Evolutionary conservation across 1,140 invertebrate genomes (phyloP), one percentile per base, ranked within the genome.

Genomic region (Bemisia tabaci): DNA sequence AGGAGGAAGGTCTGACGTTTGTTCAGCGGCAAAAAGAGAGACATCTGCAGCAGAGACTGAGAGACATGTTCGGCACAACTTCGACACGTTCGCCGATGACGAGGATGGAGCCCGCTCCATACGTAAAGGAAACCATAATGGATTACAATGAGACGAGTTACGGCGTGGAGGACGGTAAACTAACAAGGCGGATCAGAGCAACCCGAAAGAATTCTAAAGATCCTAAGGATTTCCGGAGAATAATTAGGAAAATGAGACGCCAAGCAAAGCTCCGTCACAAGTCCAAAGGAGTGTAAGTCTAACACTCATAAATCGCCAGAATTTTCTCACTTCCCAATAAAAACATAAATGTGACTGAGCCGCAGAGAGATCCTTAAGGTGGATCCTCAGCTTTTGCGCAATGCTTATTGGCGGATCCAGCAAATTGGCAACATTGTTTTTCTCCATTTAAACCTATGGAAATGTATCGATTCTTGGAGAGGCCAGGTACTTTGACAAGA

Each of bases 1-100:
- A 91, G 77, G 88, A 90, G 72, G 88, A 91, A 77, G 88, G 88
- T 24, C 77, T 91, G 1, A 84, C 85, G 25, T 87, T 88, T 72
- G 66, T 73, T 11, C 70, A 69, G 12, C 71, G 65, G 65, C 70
- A 68, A 26, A 66, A 67, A 66, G 27, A 27, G 48, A 5, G 33
- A 17, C 33, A 48, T 48, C 26, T 12, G 48, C 60, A 27, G 25
- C 65, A 59, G 60, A 65, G 25, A 69, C 33, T 23, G 26, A 59
- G 25, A 64, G 22, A 39, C 26, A 33, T 22, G 59, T n/a, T 21
- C 65, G 33, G n/a, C 24, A 69, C 63, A 69, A 66, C 24, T 68
- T 39, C 12, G 23, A 63, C 25, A 26, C 59, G 26, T 22, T 27
- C 22, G 1, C 22, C 1, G 48, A 12, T 58, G 63, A 65, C 22